Evolutionary conservation across 2,797 vertebrate species (phyloP), one percentile per base, ranked within the genome.

Genomic region (Sebastes nivosus): DNA sequence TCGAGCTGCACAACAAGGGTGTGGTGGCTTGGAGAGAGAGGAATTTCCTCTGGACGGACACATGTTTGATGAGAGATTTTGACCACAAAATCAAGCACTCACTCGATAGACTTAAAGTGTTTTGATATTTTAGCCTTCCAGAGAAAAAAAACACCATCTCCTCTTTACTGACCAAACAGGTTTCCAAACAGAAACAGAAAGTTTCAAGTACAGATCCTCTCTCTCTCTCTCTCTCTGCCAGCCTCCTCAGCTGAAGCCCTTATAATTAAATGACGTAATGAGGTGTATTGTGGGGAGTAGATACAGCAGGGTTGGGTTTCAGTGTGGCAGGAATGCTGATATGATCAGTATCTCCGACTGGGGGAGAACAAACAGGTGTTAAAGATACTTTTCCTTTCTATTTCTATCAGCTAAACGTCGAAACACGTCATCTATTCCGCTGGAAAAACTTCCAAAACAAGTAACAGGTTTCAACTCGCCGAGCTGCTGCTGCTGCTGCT

Each of bases 1-100:
- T 80, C 32, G 72, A 83, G 83, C 79, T 89, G 89, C 86, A 90
- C 80, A 91, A 91, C 86, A 92, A 93, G 93, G 93, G 94, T 93
- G 94, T 94, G 94, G 93, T 93, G 83, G 66, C 84, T 88, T 18
- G 3, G 71, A 77, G 72, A 77, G 72, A 83, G 67, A 89, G 87
- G 85, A 92, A 92, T 91, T 81, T 93, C 88, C 82, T 86, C 80
- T 68, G 89, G 67, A 75, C 80, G 74, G 36, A 79, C 73, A 2
- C 66, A 74, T 79, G 69, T 83, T 85, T 22, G 29, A 77, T 12
- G 57, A 66, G 16, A 32, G 25, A 34, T 61, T n/a, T 66, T 24
- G 27, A 61, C 4, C 25, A 4, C 5, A 32, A 2, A 32, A 29
- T 2, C 5, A 54, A 22, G 70, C 42, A 12, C 14, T 20, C 9